A percentile compares a stretch with the other conserved stretches of the same genome.
Conservation (phyloP, 2,797 vertebrate genomes). For the Notolepis coatsorum region DNA sequence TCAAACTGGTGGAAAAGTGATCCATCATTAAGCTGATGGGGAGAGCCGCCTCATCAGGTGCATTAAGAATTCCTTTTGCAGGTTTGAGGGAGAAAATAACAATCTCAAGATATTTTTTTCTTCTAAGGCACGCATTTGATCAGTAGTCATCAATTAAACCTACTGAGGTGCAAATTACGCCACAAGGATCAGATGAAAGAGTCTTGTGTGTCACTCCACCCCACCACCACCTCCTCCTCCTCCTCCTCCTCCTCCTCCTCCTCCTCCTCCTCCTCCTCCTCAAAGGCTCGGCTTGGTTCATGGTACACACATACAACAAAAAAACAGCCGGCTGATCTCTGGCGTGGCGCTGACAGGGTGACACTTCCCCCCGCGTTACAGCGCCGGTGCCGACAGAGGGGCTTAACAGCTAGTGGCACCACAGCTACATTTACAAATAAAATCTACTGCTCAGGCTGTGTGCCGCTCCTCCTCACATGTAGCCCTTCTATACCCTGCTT, state of each 20-base stretch:
- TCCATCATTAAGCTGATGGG: constrained; percentile 55
- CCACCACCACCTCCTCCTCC: constrained; percentile 70
- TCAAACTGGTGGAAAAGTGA: constrained; percentile 49
- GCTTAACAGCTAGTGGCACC: constrained; percentile 78
- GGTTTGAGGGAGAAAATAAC: constrained; percentile 71
- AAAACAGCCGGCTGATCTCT: constrained; percentile 74
- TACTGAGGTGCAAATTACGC: constrained; percentile 82
- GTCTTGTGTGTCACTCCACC: constrained; percentile 76
- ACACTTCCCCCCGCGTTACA: constrained; percentile 81
- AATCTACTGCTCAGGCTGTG: constrained; percentile 67
- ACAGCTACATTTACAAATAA: constrained; percentile 72
- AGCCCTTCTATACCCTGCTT: constrained; percentile 57
- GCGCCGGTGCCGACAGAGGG: constrained; percentile 75
- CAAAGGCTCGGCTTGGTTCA: constrained; percentile 67
- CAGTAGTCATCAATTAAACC: constrained; percentile 86
- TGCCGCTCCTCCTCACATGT: constrained; percentile 68
- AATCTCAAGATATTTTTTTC: constrained; percentile 79
- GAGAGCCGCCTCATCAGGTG: constrained; percentile 65
- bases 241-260: constrained; percentile 68
- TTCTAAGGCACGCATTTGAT: constrained; percentile 85
- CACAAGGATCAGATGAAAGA: constrained; percentile 85
- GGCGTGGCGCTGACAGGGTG: constrained; percentile 78
- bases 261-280: constrained; percentile 26
- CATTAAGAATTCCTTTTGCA: constrained; percentile 87
- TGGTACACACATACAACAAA: constrained; percentile 52